Percentiles rank a stretch among this genome's conserved stretches.
Evolutionary conservation across 2,113 vertebrate species (phyloP).

Genomic region (Nycticebus coucang): DNA sequence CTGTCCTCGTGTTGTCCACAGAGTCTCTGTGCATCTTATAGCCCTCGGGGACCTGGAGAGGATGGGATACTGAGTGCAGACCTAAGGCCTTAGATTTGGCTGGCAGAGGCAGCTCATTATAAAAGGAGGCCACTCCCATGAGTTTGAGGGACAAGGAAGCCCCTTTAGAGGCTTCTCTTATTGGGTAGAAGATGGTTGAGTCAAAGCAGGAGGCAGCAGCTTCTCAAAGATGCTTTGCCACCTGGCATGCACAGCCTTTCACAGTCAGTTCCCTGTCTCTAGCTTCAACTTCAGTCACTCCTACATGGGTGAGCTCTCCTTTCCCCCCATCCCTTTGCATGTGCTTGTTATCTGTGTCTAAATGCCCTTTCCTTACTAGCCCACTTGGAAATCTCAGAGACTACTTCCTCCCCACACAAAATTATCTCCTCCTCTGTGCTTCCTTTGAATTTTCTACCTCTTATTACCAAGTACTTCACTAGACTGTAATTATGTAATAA

Average conservation of each 20-base stretch:
- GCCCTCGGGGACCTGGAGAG: not conserved
- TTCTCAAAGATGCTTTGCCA: not conserved
- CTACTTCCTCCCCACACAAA: not conserved
- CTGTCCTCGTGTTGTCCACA: not conserved
- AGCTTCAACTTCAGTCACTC: not conserved
- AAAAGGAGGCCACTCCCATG: not conserved
- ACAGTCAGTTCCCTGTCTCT: not conserved
- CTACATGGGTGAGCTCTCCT: not conserved
- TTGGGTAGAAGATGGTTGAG: not conserved
- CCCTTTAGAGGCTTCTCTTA: not conserved
- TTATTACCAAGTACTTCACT: conserved; percentile 7
- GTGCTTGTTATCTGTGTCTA: not conserved
- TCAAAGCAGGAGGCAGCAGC: not conserved
- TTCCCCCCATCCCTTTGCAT: not conserved
- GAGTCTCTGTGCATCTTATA: not conserved
- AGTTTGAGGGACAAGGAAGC: not conserved
- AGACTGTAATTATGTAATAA: conserved; percentile 9
- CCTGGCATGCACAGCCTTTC: not conserved
- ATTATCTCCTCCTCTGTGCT: not conserved
- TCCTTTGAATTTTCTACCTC: conserved; percentile 38
- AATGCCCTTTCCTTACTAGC: conserved; percentile 20
- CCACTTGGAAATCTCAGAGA: not conserved
- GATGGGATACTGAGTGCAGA: not conserved
- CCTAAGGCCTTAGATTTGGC: not conserved
- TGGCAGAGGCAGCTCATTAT: not conserved